Evolutionary conservation across 1,140 invertebrate genomes (phyloP).

Genomic region (Cherax destructor): DNA sequence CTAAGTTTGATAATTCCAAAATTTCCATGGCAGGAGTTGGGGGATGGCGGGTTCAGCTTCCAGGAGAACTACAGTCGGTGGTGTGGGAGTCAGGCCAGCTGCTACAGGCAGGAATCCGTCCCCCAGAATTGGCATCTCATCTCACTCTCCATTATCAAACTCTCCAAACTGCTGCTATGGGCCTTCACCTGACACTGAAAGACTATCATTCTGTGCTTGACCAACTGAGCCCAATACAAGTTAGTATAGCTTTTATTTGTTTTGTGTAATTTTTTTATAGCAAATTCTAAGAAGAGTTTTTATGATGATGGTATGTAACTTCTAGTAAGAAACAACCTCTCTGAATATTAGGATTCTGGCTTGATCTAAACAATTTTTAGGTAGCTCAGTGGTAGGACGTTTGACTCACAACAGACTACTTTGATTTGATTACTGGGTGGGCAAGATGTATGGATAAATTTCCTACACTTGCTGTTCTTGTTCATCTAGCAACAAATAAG

Average conservation of each 20-base stretch:
- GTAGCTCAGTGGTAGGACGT: too few relatives aligned
- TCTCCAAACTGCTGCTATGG: constrained; percentile 67
- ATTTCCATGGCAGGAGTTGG: constrained; percentile 34
- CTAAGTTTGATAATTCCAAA: not conserved
- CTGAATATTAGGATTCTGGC: too few relatives aligned
- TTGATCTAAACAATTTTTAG: too few relatives aligned
- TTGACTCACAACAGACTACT: too few relatives aligned
- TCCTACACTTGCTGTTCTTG: too few relatives aligned
- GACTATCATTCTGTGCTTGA: constrained; percentile 65
- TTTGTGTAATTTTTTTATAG: too few relatives aligned
- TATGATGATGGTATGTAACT: too few relatives aligned
- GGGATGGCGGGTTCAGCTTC: constrained; percentile 67
- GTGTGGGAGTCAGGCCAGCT: constrained; percentile 69
- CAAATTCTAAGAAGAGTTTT: too few relatives aligned
- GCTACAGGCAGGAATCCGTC: constrained; percentile 49
- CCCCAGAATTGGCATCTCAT: constrained; percentile 60
- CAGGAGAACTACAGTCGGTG: constrained; percentile 64
- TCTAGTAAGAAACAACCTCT: too few relatives aligned
- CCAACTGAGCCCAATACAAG: constrained; percentile 61
- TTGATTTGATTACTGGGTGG: too few relatives aligned
- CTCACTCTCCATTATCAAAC: constrained; percentile 62
- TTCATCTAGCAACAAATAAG: too few relatives aligned
- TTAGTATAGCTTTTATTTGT: not conserved
- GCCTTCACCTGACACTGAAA: constrained; percentile 59
- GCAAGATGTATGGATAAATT: too few relatives aligned